Percentiles rank a stretch among this genome's conserved stretches.
Evolutionary conservation across 2,888 invertebrate genomes (phyloP).

Genomic region (Acrobeloides nanus): DNA sequence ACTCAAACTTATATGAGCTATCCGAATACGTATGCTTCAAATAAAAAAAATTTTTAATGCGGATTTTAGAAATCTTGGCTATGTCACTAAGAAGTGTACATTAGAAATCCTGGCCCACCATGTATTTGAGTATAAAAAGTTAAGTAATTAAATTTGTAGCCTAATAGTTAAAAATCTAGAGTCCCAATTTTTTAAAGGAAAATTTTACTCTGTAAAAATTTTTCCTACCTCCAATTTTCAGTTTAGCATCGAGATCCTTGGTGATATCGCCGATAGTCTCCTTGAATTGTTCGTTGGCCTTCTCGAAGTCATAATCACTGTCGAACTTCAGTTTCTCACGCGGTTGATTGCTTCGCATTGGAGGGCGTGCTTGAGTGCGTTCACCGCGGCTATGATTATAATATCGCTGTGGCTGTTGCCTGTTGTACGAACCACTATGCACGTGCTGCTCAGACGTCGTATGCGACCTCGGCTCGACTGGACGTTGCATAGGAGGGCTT

Average conservation of each 20-base stretch:
- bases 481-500: neutral
- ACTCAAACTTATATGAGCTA: too few species aligned
- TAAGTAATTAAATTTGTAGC: too few species aligned
- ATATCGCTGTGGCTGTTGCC: constrained; percentile 10
- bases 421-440: constrained; percentile 2
- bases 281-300: constrained; percentile 92
- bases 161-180: too few species aligned
- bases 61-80: too few species aligned
- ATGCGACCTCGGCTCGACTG: neutral
- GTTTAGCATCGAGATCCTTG: constrained; percentile 9
- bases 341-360: constrained; percentile 16
- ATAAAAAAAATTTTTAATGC: too few species aligned
- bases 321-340: constrained; percentile 48
- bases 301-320: constrained; percentile 90
- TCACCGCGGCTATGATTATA: neutral
- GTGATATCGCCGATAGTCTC: constrained; percentile 34
- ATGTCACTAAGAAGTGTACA: too few species aligned
- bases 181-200: constrained; percentile 4
- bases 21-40: too few species aligned
- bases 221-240: constrained; percentile 19
- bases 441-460: neutral
- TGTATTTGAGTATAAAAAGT: too few species aligned
- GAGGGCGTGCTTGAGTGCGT: constrained; percentile 1
- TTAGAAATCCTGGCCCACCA: too few species aligned
- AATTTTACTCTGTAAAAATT: neutral